Percentiles rank a stretch among this genome's conserved stretches.
phyloP scores from a whole-genome alignment of 1,140 invertebrate genomes.

The Rhopalosiphum padi region DNA sequence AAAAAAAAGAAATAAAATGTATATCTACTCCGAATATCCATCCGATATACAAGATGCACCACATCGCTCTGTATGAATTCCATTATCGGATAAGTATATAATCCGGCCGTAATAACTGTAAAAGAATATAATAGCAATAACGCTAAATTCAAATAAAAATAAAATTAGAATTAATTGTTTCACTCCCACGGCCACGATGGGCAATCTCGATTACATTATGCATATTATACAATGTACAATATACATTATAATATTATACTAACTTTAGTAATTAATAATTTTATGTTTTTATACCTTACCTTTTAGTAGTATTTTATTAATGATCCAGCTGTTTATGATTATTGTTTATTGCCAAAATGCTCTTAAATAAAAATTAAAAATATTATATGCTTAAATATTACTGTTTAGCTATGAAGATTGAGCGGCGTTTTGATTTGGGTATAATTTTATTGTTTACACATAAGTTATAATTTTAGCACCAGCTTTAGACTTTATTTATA shows the following conservation, averaged over 20 bases:
- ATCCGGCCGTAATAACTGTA: neutral
- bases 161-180: neutral
- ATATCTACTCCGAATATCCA: neutral
- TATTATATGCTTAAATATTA: neutral
- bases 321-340: neutral
- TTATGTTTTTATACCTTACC: neutral
- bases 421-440: no score
- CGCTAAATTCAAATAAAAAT: neutral
- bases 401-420: no score
- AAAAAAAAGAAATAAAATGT: neutral
- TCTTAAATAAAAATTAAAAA: constrained; percentile 10
- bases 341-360: neutral
- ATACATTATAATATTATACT: neutral
- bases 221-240: neutral
- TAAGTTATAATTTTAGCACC: no score
- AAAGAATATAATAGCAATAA: neutral
- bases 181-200: neutral
- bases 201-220: constrained; percentile 1
- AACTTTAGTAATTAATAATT: neutral
- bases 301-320: neutral
- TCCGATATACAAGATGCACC: neutral
- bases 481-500: no score
- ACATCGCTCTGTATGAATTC: neutral
- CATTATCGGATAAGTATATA: neutral
- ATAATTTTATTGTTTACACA: no score